Evolutionary conservation across 2,888 invertebrate genomes (phyloP).

Genomic region (Drosophila macrothrix): DNA sequence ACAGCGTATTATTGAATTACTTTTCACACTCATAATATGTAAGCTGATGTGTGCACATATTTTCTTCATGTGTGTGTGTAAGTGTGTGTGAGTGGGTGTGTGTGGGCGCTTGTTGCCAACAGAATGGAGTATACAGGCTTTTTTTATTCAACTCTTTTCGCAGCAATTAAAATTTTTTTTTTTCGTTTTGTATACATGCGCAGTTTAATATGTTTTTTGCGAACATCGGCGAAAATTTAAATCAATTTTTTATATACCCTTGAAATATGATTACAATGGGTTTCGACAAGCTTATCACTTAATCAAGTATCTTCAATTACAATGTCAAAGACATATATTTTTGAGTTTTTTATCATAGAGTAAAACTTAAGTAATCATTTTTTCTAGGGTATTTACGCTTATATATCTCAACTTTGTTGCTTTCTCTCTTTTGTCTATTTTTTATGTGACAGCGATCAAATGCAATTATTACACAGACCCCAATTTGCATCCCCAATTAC

Average conservation of each 20-base stretch:
- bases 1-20: constrained; percentile 61
- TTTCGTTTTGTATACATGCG: constrained; percentile 34
- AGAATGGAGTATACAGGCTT: constrained; percentile 25
- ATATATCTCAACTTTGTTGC: too few relatives aligned
- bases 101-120: background rate
- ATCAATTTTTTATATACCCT: constrained; percentile 9
- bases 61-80: background rate
- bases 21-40: constrained; percentile 52
- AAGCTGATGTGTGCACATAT: constrained; percentile 1
- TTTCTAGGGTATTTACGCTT: constrained; percentile 12
- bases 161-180: constrained; percentile 34
- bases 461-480: constrained; percentile 14
- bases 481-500: constrained; percentile 11
- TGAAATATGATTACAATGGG: background rate
- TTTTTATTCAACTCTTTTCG: constrained; percentile 17
- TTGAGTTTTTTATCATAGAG: background rate
- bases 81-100: background rate
- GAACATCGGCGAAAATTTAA: constrained; percentile 13
- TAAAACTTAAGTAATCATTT: background rate
- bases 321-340: background rate
- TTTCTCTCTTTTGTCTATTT: constrained; percentile 9
- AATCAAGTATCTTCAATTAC: background rate
- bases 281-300: background rate
- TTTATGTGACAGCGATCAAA: constrained; percentile 40
- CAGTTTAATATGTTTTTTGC: constrained; percentile 32